Evolutionary conservation across 2,888 invertebrate species (phyloP).

Genomic region (Nomada hirtipes): DNA sequence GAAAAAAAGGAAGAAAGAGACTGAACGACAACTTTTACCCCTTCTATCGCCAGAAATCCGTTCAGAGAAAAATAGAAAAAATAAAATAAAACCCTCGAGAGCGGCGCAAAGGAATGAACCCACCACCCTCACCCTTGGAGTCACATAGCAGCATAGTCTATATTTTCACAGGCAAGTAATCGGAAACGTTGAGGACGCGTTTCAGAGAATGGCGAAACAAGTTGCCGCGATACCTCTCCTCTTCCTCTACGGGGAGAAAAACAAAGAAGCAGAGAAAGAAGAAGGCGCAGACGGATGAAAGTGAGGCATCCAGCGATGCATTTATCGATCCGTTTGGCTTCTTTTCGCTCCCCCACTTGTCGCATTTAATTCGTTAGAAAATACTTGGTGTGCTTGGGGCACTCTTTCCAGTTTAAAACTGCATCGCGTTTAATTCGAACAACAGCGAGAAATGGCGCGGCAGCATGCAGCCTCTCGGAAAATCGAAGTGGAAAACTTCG

Average conservation of each 20-base stretch:
- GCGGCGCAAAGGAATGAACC: background rate
- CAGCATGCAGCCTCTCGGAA: slow-evolving; percentile 71
- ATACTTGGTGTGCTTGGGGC: slow-evolving; percentile 69
- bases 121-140: background rate
- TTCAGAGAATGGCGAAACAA: slow-evolving; percentile 18
- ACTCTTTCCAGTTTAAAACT: slow-evolving; percentile 74
- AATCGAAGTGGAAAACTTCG: slow-evolving; percentile 79
- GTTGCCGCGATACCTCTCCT: background rate
- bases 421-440: slow-evolving; percentile 76
- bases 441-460: slow-evolving; percentile 73
- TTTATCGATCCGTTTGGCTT: slow-evolving; percentile 69
- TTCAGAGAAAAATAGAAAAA: background rate
- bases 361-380: slow-evolving; percentile 71
- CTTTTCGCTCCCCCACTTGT: slow-evolving; percentile 68
- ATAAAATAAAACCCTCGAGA: background rate
- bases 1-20: too few species aligned
- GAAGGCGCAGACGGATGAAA: slow-evolving; percentile 3
- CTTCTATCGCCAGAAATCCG: background rate
- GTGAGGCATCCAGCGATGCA: slow-evolving; percentile 42
- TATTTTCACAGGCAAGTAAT: slow-evolving; percentile 29
- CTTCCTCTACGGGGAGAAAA: background rate
- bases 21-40: too few species aligned
- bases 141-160: background rate
- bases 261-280: background rate
- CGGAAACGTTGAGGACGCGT: slow-evolving; percentile 13